These are phyloP conservation scores for Xylophagus ater DNA, from an alignment of 2,888 invertebrate species.

Conservation along the genomic window DNA sequence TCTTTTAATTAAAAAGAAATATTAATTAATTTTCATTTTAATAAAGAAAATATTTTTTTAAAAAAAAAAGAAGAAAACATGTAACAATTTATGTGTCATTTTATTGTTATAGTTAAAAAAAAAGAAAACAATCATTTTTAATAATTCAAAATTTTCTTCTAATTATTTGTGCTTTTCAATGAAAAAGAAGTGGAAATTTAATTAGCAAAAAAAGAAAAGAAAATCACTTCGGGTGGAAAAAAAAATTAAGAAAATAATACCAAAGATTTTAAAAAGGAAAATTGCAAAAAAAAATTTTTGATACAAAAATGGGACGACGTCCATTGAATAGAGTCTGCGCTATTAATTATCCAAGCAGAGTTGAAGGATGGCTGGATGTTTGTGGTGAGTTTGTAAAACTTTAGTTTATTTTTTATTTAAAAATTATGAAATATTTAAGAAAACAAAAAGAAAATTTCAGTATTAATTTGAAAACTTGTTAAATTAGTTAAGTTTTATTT, in stretches of 20 bases:
- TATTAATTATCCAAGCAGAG: conserved; percentile 38
- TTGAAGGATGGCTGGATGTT: conserved; percentile 40
- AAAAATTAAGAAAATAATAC: not conserved
- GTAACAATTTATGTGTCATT: too few species aligned
- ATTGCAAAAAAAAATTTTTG: too few species aligned
- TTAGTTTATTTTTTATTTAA: too few species aligned
- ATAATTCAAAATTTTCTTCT: too few species aligned
- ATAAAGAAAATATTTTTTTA: not conserved
- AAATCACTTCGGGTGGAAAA: not conserved
- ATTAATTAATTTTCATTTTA: not conserved
- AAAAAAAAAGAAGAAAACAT: not conserved
- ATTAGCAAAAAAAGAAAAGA: too few species aligned
- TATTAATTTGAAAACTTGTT: too few species aligned
- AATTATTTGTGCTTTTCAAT: not conserved
- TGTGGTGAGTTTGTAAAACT: conserved; percentile 36
- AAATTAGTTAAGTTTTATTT: too few species aligned
- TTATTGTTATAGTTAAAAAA: too few species aligned
- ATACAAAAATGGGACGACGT: conserved; percentile 36
- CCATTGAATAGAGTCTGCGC: conserved; percentile 34
- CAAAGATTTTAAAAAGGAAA: too few species aligned
- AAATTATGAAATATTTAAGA: too few species aligned
- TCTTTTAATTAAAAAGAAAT: not conserved
- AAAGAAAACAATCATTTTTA: too few species aligned
- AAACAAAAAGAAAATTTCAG: too few species aligned
- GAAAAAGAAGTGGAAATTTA: not conserved